Evolutionary conservation across 2,888 invertebrate genomes (phyloP), one percentile per base, ranked within the genome.

Genomic region (Calliopum simillimum): DNA sequence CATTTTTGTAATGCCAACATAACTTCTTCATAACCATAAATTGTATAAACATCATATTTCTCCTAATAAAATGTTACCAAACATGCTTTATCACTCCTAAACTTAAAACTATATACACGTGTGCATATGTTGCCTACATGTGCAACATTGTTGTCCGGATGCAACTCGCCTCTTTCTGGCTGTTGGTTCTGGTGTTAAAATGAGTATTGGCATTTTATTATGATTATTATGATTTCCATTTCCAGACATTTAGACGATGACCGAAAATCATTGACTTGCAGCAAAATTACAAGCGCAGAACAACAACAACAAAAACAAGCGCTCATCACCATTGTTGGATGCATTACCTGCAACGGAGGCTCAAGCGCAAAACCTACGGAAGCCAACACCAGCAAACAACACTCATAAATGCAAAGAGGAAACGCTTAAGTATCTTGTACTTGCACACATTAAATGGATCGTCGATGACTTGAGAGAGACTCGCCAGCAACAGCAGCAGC

Each of bases 141-240:
- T 33, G 33, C 33, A 33, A 33, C 33, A 8, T 33, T 33, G 33
- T 33, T 8, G 33, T 33, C n/a, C 2, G 33, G 6, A 1, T 8
- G 2, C 1, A 33, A 6, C 33, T 5, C 33, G 33, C 33, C 33
- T 33, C 33, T 33, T 3, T 33, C 5, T 33, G 8, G 8, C n/a
- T n/a, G n/a, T n/a, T n/a, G 8, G 76, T 77, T 79, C 79, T 75
- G 80, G 80, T 80, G 80, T 80, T 80, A 80, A 79, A 80, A 80
- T 80, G 80, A 76, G 77, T 77, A 80, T 80, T 79, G n/a, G 80
- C 79, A 79, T 80, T 80, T 80, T 80, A 80, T 80, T 80, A 80
- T 80, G 80, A 80, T 80, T 80, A 80, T 80, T 80, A 80, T 80
- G 79, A 80, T 78, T 79, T 16, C 46, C 21, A 61, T 61, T 21